Conservation (phyloP, 2,113 vertebrate genomes). For the Haplochromis vanheusdeni region DNA sequence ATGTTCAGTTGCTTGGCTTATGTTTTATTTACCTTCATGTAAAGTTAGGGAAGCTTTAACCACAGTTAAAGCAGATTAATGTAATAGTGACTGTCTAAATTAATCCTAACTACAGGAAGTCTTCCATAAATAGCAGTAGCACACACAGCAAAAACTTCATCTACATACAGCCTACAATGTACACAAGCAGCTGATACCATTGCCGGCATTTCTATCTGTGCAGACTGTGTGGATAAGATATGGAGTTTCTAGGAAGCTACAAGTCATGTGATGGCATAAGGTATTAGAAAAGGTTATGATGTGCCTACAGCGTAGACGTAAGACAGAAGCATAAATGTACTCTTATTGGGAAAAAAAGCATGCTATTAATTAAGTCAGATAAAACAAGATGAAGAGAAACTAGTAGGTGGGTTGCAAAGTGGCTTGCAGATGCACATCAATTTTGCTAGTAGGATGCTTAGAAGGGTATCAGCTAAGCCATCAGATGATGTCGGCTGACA, state of each 20-base stretch:
- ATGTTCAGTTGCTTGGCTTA: neutral
- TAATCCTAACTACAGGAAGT: neutral
- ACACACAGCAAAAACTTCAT: neutral
- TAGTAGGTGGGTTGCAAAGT: neutral
- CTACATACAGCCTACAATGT: neutral
- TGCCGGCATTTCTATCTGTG: neutral
- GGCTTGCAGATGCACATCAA: neutral
- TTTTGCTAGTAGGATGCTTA: neutral
- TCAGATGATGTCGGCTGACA: neutral
- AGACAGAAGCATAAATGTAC: neutral
- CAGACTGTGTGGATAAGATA: neutral
- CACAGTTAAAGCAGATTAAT: neutral
- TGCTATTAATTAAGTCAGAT: neutral
- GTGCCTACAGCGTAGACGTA: neutral
- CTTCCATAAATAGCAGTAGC: neutral
- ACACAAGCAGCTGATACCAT: neutral
- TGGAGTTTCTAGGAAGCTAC: neutral
- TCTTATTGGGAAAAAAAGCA: neutral
- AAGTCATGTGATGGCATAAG: neutral
- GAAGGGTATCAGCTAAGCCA: neutral
- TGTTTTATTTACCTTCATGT: neutral
- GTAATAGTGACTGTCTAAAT: neutral
- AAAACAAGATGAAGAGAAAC: neutral
- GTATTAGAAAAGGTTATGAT: neutral
- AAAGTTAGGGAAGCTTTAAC: neutral